phyloP scores from a whole-genome alignment of 2,113 vertebrate species.

The Ictalurus furcatus region DNA sequence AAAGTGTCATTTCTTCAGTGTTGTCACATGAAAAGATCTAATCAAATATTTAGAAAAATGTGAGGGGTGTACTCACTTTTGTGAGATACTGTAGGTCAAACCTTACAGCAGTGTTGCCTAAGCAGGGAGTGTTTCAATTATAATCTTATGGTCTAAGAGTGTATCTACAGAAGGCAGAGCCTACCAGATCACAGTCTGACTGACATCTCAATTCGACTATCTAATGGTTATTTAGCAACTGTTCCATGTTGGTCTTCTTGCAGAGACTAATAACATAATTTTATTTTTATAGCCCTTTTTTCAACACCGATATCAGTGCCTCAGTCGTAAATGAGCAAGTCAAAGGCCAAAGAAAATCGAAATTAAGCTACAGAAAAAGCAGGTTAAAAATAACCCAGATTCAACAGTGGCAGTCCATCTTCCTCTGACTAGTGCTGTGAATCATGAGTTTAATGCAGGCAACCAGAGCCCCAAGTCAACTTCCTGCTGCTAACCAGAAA shows the following conservation, averaged over 20 bases:
- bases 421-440: background rate
- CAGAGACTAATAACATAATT: background rate
- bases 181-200: background rate
- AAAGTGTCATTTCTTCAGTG: too few species aligned
- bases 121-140: background rate
- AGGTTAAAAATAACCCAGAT: background rate
- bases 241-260: background rate
- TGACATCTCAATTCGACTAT: background rate
- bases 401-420: background rate
- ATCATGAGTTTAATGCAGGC: background rate
- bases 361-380: background rate
- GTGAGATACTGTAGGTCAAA: background rate
- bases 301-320: background rate
- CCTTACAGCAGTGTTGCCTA: background rate
- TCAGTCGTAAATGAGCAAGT: background rate
- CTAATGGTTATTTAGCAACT: background rate
- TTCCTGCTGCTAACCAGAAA: background rate
- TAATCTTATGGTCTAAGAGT: background rate
- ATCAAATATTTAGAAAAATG: too few species aligned
- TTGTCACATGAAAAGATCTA: too few species aligned
- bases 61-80: too few species aligned
- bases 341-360: background rate
- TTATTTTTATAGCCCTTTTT: background rate
- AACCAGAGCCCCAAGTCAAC: background rate
- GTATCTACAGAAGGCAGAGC: background rate